Evolutionary conservation across 2,113 vertebrate species (phyloP), one percentile per base, ranked within the genome.

Genomic region (Fregata magnificens): DNA sequence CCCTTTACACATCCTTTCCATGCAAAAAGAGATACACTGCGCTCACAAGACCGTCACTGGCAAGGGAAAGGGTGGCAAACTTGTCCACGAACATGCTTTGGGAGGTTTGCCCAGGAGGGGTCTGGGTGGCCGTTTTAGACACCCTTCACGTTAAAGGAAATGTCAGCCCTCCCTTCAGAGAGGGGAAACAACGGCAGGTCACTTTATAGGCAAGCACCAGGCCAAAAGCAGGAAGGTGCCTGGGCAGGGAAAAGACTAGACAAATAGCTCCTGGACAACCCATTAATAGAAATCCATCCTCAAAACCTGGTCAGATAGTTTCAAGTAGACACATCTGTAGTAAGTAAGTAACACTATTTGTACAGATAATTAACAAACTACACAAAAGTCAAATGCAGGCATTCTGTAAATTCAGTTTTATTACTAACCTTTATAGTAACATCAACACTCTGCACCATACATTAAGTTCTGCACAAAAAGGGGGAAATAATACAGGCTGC

Each of bases 91-190:
- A 59, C 8, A 3, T 18, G 15, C 34, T 56, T 53, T 7, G 36
- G 28, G 29, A 86, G 10, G 16, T 70, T 66, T 76, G 10, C 61
- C 17, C 31, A 79, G 36, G 52, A 91, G 52, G 53, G 36, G 34
- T 17, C 26, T 59, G 19, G 15, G 19, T 28, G 31, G 38, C n/a
- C 38, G 47, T 53, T 82, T 77, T 26, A 70, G 25, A 53, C 34
- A 9, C 2, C 9, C 7, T 69, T 55, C 12, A 34, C 52, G 9
- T 49, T 73, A n/a, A 73, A 70, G 47, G 13, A 72, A 79, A 32
- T 11, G 12, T 20, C 31, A 62, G 47, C 42, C 14, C 15, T 76
- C 32, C 42, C 18, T 2, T 22, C 2, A 0, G 0, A 66, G 56
- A 82, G 5, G 13, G 5, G 22, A 73, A 85, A 40, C 6, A 70